Evolutionary conservation across 2,888 invertebrate species (phyloP).

Genomic region (Bembecia ichneumoniformis): DNA sequence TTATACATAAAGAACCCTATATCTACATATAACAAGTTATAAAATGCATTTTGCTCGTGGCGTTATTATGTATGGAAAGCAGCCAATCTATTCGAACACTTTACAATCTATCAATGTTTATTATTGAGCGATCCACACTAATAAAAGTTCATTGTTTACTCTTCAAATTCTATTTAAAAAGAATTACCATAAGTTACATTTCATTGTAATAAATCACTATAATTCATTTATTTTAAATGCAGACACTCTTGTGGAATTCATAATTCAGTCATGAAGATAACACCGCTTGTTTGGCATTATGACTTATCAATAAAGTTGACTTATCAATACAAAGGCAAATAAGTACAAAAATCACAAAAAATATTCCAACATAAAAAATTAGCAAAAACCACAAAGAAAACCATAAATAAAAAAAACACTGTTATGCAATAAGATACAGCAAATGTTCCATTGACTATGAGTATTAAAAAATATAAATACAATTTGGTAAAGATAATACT

Average conservation of each 20-base stretch:
- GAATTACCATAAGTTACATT: too few species aligned
- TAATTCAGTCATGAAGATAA: constrained; percentile 15
- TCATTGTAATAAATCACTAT: constrained; percentile 5
- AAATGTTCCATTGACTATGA: too few species aligned
- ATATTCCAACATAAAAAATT: not conserved
- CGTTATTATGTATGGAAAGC: not conserved
- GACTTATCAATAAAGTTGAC: constrained; percentile 2
- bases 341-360: constrained; percentile 37
- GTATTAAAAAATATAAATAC: too few species aligned
- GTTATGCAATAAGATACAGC: too few species aligned
- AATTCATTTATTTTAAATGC: constrained; percentile 1
- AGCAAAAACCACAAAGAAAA: not conserved
- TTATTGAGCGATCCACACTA: too few species aligned
- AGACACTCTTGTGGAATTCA: constrained; percentile 9
- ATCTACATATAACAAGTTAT: too few species aligned
- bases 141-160: too few species aligned
- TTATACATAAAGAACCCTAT: too few species aligned
- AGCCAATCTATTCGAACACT: constrained; percentile 2
- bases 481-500: too few species aligned
- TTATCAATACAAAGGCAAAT: constrained; percentile 29
- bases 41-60: too few species aligned
- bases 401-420: too few species aligned
- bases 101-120: constrained; percentile 1
- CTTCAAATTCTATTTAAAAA: too few species aligned
- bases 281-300: constrained; percentile 18